Evolutionary conservation across 23 tunicate genomes (phyloP).

Genomic region (Clavelina lepadiformis): DNA sequence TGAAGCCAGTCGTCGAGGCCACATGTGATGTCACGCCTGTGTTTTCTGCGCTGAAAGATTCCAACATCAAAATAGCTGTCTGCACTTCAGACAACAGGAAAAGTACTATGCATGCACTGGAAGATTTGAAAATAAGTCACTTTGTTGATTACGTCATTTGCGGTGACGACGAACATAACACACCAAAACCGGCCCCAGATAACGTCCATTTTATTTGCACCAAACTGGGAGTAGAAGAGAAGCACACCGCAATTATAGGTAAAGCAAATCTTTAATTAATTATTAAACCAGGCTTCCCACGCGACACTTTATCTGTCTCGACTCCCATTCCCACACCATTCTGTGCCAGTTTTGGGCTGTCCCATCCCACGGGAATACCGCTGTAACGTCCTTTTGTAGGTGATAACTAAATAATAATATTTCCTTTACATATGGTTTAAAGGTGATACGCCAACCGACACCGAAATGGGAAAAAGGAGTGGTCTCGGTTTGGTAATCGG

Average conservation of each 20-base stretch:
- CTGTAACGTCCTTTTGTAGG: no score
- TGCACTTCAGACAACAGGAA: slow-evolving; percentile 35
- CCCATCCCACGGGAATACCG: no score
- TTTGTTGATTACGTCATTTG: slow-evolving; percentile 32
- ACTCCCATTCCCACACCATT: no score
- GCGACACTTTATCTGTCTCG: no score
- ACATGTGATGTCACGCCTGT: slow-evolving; percentile 23
- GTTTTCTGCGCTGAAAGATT: slow-evolving; percentile 9
- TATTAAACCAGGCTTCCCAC: no score
- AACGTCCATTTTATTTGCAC: slow-evolving; percentile 31
- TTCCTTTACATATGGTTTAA: no score
- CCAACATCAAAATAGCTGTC: slow-evolving; percentile 28
- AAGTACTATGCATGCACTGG: slow-evolving; percentile 10
- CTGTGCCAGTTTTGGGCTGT: no score
- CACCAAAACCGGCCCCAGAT: slow-evolving; percentile 43
- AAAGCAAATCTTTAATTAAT: slow-evolving; percentile 1
- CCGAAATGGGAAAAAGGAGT: slow-evolving; percentile 33
- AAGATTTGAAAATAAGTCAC: slow-evolving; percentile 8
- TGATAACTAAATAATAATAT: no score
- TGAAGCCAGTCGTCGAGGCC: slow-evolving; percentile 5
- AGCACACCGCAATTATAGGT: slow-evolving; percentile 40
- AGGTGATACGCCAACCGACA: slow-evolving; percentile 50
- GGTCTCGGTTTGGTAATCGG: slow-evolving; percentile 26
- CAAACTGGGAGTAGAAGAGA: slow-evolving; percentile 16
- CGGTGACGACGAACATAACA: slow-evolving; percentile 35